A percentile compares a stretch with the other conserved stretches of the same genome.
Conservation (phyloP, 1,140 invertebrate species). For the Ceratina calcarata region DNA sequence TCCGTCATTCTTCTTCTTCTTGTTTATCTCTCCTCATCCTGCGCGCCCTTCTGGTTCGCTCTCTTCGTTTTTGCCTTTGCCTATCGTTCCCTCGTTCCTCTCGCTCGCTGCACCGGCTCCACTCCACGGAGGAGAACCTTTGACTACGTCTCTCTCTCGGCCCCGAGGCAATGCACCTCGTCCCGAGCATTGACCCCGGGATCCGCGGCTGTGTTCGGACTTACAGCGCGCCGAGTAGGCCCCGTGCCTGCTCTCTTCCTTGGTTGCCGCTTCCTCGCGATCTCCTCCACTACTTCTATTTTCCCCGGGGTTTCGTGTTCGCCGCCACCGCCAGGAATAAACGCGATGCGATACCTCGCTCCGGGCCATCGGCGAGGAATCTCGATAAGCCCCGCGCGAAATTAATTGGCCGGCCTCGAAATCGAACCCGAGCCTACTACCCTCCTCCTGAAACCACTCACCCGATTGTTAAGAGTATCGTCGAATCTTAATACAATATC, state of each 20-base stretch:
- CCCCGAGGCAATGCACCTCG: conserved; percentile 74
- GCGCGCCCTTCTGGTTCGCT: conserved; percentile 45
- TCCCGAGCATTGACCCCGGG: conserved; percentile 73
- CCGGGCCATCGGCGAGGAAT: conserved; percentile 70
- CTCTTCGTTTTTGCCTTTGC: conserved; percentile 57
- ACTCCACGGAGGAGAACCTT: conserved; percentile 32
- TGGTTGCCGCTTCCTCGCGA: conserved; percentile 19
- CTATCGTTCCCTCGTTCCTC: conserved; percentile 54
- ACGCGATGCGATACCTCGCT: conserved; percentile 62
- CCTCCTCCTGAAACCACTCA: no score
- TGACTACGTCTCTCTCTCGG: conserved; percentile 39
- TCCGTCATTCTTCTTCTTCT: conserved; percentile 53
- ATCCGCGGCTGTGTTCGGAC: conserved; percentile 43
- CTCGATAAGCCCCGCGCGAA: conserved; percentile 73
- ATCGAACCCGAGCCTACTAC: conserved; percentile 50
- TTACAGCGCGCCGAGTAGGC: conserved; percentile 44
- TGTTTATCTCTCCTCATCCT: conserved; percentile 41
- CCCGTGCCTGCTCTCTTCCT: conserved; percentile 31
- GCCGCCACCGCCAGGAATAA: conserved; percentile 68
- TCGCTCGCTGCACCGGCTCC: conserved; percentile 48
- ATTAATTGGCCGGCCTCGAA: conserved; percentile 73
- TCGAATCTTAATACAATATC: background rate
- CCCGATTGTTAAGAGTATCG: conserved; percentile 8
- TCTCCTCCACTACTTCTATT: conserved; percentile 46
- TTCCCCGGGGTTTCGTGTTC: conserved; percentile 58